phyloP scores from a whole-genome alignment of 2,113 vertebrate species.

The Nibea albiflora region DNA sequence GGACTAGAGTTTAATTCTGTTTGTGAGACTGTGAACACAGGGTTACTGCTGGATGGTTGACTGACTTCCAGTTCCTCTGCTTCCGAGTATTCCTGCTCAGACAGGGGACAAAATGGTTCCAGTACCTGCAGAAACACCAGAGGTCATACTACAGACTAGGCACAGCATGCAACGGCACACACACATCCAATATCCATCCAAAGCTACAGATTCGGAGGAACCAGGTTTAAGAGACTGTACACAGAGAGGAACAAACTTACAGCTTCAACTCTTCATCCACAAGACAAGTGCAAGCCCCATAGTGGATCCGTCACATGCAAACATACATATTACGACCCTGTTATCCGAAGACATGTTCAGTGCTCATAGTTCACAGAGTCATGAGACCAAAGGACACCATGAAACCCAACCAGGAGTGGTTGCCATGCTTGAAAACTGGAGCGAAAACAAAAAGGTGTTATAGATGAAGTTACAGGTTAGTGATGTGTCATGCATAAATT shows the following conservation, averaged over 20 bases:
- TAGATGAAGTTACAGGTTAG: conserved; percentile 41
- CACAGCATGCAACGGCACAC: conserved; percentile 25
- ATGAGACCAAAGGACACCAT: conserved; percentile 45
- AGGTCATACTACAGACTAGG: conserved; percentile 64
- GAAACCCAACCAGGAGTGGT: conserved; percentile 39
- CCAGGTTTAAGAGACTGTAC: background rate
- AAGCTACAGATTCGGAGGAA: background rate
- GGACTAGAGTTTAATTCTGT: conserved; percentile 48
- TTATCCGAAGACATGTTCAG: conserved; percentile 41
- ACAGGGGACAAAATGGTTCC: conserved; percentile 80
- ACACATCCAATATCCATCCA: conserved; percentile 2
- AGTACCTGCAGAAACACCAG: conserved; percentile 85
- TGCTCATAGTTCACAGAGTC: conserved; percentile 23
- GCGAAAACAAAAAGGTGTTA: conserved; percentile 27
- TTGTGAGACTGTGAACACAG: conserved; percentile 51
- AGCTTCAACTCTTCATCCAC: conserved; percentile 18
- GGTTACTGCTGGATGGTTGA: conserved; percentile 49
- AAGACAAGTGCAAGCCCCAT: conserved; percentile 38
- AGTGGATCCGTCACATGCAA: conserved; percentile 66
- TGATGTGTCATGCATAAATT: conserved; percentile 45
- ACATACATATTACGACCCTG: conserved; percentile 33
- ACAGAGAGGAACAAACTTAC: conserved; percentile 17
- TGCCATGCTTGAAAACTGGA: conserved; percentile 64
- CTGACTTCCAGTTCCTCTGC: conserved; percentile 64
- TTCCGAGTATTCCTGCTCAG: conserved; percentile 74